Base-by-base conservation (phyloP, 2,888 invertebrate genomes). In the Craniophora ligustri region DNA sequence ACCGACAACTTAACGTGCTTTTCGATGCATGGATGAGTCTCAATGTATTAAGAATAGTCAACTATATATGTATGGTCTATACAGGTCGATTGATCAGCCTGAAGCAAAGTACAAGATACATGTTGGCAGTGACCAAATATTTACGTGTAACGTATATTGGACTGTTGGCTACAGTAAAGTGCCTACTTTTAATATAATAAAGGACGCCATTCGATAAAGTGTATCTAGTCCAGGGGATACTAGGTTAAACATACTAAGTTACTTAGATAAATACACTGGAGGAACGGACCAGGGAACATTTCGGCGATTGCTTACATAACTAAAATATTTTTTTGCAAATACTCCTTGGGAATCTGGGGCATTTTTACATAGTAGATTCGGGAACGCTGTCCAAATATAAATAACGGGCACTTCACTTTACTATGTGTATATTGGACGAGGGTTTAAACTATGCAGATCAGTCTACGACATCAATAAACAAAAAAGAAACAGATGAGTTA, bases 271-370 rank as follows among this genome's bases (percentile, higher is more conserved):
- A 62, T 58, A 62, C 46, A 64, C 64, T 26, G 30, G 50, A 51
- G 62, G 39, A 58, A 58, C 34, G 45, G 38, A 31, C 59, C 39
- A 14, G 28, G 45, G 15, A 41, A 62, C 30, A 64, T 62, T 41
- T 46, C 21, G 11, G 39, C 42, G 51, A 58, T 58, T 64, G 62
- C 62, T 58, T 63, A 64, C 65, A 64, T 59, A 62, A 59, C 51
- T 51, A 63, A 64, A 51, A 64, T 38, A 58, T 51, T 46, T 63
- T 23, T 63, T 55, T 56, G 42, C 49, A 44, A 48, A 63, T 39
- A 59, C 38, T 38, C 28, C 46, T 46, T 39, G 38, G 48, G 32
- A 38, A 42, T 34, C 56, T 38, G 45, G 34, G 40, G 18, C 34
- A 39, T 63, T 60, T 62, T 48, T 56, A 23, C 38, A 63, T 56